Evolutionary conservation across 1,140 invertebrate genomes (phyloP).

Genomic region (Wasmannia auropunctata): DNA sequence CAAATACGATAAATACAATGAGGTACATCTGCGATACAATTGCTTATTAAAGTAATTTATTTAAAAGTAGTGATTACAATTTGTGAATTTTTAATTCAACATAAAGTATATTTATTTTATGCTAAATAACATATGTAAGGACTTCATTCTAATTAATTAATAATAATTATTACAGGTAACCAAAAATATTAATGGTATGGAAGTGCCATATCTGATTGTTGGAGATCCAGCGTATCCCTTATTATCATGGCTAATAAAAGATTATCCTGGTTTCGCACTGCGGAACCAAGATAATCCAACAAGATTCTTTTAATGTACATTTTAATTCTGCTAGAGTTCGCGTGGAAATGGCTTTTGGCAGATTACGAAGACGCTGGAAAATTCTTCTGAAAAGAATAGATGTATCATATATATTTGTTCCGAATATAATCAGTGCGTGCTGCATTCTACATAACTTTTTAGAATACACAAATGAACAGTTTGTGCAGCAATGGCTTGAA

Average conservation of each 20-base stretch:
- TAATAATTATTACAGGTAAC: not conserved
- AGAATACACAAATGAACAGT: not conserved
- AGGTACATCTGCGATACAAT: no score
- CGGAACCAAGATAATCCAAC: no score
- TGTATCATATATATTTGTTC: not conserved
- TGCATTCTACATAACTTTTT: slow-evolving; percentile 1
- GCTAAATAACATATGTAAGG: not conserved
- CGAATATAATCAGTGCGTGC: not conserved
- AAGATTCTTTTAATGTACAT: not conserved
- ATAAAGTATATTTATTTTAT: not conserved
- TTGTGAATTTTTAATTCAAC: no score
- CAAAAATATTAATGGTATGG: not conserved
- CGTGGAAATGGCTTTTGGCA: not conserved
- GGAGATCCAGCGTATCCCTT: not conserved
- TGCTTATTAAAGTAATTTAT: no score
- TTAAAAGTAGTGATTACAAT: no score
- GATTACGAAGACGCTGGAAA: not conserved
- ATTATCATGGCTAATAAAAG: not conserved
- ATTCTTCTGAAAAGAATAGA: not conserved
- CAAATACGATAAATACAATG: not conserved
- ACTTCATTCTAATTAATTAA: not conserved
- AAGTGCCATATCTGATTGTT: not conserved
- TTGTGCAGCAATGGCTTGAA: not conserved
- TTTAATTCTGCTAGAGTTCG: not conserved
- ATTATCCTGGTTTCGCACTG: not conserved